Base-by-base conservation (phyloP, 2,113 vertebrate genomes). In the Sturnus vulgaris region DNA sequence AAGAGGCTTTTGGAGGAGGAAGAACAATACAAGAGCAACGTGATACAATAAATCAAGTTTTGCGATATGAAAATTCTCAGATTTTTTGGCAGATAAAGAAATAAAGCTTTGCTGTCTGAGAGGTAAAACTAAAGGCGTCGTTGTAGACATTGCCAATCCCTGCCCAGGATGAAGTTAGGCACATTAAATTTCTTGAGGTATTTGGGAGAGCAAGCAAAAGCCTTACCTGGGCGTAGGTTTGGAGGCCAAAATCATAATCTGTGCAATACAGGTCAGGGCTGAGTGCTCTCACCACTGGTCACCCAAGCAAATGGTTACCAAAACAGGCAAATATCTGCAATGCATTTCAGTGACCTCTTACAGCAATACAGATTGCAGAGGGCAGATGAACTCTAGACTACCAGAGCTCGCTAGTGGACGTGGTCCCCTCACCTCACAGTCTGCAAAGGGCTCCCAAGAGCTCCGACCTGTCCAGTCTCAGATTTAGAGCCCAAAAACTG, bases 71-170 rank as follows among this genome's bases (percentile, higher is more conserved):
- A 68, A 82, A 72, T 20, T 31, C 28, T 35, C 42, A 31, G 6
- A 35, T 69, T 75, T 82, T 91, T 72, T 3, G 6, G 68, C 76
- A 79, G 60, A 75, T 22, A 90, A 75, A 82, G 11, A 50, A 78
- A 73, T 16, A 44, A 61, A 75, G 9, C 39, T 59, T 75, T 25
- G 8, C 30, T 55, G 35, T 70, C n/a, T 44, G 42, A n/a, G 8
- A 24, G 2, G 22, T 12, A 3, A 5, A 23, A 47, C 60, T 19
- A 86, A 83, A 86, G 3, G 1, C 20, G 4, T 21, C 0, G 2
- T 44, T 88, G 76, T 50, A 82, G 52, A 25, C 9, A 31, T 23
- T 35, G 11, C 22, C n/a, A 77, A 9, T 61, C 49, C 27, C 46
- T 3, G 1, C 15, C 30, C 46, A 72, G 30, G 19, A 33, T 27